phyloP scores from a whole-genome alignment of 1,140 invertebrate genomes.

The Tetragonula clypearis region DNA sequence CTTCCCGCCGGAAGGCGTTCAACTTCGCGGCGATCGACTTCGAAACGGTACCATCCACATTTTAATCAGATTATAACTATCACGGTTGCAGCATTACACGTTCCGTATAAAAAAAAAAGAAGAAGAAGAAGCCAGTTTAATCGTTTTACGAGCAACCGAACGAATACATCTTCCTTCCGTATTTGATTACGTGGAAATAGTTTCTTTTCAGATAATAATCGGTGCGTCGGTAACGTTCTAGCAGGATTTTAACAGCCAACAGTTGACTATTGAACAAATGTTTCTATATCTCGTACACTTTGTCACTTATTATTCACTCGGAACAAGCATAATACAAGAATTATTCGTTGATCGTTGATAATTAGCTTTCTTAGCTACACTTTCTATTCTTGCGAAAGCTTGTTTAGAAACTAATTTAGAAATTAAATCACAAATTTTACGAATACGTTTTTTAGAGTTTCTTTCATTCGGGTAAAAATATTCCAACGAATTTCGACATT shows the following conservation, averaged over 20 bases:
- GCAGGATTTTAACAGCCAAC: background rate
- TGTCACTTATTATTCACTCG: background rate
- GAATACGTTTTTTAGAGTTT: background rate
- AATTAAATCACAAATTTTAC: background rate
- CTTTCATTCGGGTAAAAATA: background rate
- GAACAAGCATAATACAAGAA: background rate
- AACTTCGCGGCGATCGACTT: background rate
- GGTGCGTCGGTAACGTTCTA: background rate
- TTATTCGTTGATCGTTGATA: background rate
- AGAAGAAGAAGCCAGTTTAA: background rate
- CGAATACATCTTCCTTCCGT: background rate
- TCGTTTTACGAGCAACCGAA: background rate
- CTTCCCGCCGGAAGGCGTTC: background rate
- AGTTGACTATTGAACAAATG: too few species aligned
- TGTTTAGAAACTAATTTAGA: background rate
- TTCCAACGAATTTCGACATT: background rate
- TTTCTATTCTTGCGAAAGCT: background rate
- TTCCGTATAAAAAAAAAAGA: background rate
- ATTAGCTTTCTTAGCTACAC: background rate
- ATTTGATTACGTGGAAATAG: background rate
- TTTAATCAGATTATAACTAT: conserved; percentile 38
- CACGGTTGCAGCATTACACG: background rate
- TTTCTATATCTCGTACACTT: background rate
- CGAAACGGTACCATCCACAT: background rate
- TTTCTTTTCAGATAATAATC: background rate